Evolutionary conservation across 2,888 invertebrate species (phyloP), one percentile per base, ranked within the genome.

Genomic region (Plebejus argus): DNA sequence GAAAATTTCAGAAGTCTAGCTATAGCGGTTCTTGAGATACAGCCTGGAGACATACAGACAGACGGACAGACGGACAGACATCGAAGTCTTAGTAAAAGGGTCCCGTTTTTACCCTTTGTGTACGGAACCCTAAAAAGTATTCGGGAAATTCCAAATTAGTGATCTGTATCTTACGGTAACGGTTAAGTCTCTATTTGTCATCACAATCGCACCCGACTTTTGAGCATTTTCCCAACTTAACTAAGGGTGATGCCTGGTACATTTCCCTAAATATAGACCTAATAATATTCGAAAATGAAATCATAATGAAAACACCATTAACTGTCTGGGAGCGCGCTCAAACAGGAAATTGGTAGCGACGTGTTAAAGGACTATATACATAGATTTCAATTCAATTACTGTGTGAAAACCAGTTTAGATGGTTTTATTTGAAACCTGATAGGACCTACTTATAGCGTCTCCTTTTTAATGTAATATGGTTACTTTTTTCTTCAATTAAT

Each of bases 381-480:
- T 66, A 66, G 33, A 28, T 28, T 66, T 72, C 72, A 72, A 72
- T 72, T 72, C 72, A 45, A 39, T 72, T 72, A 72, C 12, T 15
- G 45, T 20, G 23, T 45, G n/a, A n/a, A 61, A 61, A 45, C 72
- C 20, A 39, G 71, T 45, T 71, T 12, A 45, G 39, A 28, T 66
- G 28, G 66, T 66, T 66, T 33, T 66, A 66, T 66, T 66, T 66
- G 28, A 66, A 66, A 33, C 28, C 66, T 33, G 28, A 66, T 3
- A 10, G 23, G 6, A 66, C 18, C 66, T 66, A 33, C 61, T 66
- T 4, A 28, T 15, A 66, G 23, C 5, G 61, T 61, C 1, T 23
- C 23, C 23, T 12, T 23, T 58, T 58, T 0, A 12, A 61, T 12
- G 10, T 23, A 61, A 23, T 10, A 61, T 33, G 28, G 28, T 66